Base-by-base conservation (phyloP, 1,140 invertebrate genomes). In the Brachionus rubens region DNA sequence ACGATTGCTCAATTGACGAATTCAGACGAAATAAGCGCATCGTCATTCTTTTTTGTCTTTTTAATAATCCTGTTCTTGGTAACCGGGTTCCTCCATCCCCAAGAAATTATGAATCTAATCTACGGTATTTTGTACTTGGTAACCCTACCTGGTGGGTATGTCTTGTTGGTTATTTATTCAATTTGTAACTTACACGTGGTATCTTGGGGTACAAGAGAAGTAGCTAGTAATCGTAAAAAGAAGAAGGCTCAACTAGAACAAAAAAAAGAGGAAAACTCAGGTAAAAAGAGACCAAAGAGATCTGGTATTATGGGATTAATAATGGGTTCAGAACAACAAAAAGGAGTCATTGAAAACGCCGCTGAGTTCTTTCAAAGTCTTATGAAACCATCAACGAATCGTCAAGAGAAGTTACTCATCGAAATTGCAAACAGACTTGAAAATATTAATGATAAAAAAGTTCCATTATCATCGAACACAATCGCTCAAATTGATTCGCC, bases 231-330 rank as follows among this genome's bases (percentile, higher is more conserved):
- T 19, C 16, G 41, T 12, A 70, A 80, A 79, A 72, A 78, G 78
- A 54, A 77, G 80, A 72, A 77, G 76, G 40, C 75, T 59, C 46
- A 67, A 79, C 78, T 3, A 78, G 80, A 2, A 79, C 79, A 43
- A 79, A 80, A 52, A 80, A 80, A 67, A 80, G 46, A 76, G 77
- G 93, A 4, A 80, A 80, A 62, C n/a, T 79, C 24, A 79, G 78
- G 52, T 68, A 79, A 54, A 78, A 81, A 40, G 77, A 79, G 59
- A 54, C 77, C 36, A 7, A 68, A 40, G 9, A 10, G 46, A 3
- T 52, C 59, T 1, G 26, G 33, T 26, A 24, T 68, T 1, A 54
- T 77, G 48, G 59, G 43, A 4, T 30, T 36, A 43, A 67, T 48
- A 12, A 46, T 59, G 50, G 59, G 59, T 12, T 48, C 43, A 0